Conservation (phyloP, 2,797 vertebrate species). For the Toxotes lorentzi region DNA sequence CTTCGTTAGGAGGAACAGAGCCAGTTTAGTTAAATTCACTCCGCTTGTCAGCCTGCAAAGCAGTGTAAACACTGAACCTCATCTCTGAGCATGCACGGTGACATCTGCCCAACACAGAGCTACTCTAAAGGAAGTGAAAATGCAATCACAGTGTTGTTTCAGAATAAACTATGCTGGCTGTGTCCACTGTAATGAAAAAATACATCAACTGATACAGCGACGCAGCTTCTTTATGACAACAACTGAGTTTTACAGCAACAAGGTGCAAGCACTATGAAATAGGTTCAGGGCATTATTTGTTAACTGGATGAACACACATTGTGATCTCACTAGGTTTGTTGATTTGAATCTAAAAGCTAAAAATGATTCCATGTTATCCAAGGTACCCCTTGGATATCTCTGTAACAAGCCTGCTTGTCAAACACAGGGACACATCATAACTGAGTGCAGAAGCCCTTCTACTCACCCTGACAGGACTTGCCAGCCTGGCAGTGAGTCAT, state of each 20-base stretch:
- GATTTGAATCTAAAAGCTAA: not conserved
- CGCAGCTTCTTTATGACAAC: not conserved
- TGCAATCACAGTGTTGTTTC: not conserved
- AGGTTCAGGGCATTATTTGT: not conserved
- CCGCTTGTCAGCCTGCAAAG: not conserved
- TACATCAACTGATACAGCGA: not conserved
- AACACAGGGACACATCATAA: slow-evolving; percentile 9
- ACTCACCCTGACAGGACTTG: slow-evolving; percentile 97
- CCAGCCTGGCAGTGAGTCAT: slow-evolving; percentile 99
- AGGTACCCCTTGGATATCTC: not conserved
- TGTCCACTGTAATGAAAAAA: not conserved
- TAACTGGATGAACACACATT: not conserved
- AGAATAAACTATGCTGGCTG: not conserved
- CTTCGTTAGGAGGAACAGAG: not conserved
- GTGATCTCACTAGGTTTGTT: not conserved
- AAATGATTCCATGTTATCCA: too few relatives aligned
- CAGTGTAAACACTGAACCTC: slow-evolving; percentile 1
- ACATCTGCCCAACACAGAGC: slow-evolving; percentile 3
- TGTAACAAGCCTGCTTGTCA: slow-evolving; percentile 8
- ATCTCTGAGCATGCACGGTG: not conserved
- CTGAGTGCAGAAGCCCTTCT: not conserved
- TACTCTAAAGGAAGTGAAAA: not conserved
- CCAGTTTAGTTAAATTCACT: not conserved
- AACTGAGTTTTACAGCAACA: not conserved
- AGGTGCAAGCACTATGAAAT: not conserved